phyloP scores from a whole-genome alignment of 2,888 invertebrate species.

The Stenodera caucasica region DNA sequence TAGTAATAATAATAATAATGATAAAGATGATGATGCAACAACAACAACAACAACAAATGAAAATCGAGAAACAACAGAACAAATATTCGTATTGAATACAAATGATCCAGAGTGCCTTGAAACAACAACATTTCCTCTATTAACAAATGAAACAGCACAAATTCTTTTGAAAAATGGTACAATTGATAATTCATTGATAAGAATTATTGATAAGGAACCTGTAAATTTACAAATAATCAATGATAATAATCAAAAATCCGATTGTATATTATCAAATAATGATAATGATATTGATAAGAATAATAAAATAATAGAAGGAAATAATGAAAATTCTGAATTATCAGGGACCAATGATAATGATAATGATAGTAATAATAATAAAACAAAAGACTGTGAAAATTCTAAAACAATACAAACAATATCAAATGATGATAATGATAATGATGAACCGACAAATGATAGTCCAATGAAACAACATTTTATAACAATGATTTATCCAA shows the following conservation, averaged over 20 bases:
- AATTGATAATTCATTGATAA: slow-evolving; percentile 41
- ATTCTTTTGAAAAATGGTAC: slow-evolving; percentile 43
- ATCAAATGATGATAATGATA: too few relatives aligned
- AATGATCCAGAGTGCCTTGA: slow-evolving; percentile 40
- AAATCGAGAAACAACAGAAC: slow-evolving; percentile 9
- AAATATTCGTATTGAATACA: not conserved
- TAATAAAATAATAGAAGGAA: not conserved
- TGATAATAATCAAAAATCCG: slow-evolving; percentile 25
- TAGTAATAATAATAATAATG: slow-evolving; percentile 29
- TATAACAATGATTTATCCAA: not conserved
- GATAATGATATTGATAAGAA: slow-evolving; percentile 14
- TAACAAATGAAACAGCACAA: slow-evolving; percentile 41
- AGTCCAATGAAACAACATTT: not conserved
- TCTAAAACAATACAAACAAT: too few relatives aligned
- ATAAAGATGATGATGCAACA: slow-evolving; percentile 34
- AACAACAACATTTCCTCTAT: slow-evolving; percentile 19
- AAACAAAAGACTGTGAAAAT: slow-evolving; percentile 4
- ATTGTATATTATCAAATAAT: slow-evolving; percentile 40
- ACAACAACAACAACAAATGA: slow-evolving; percentile 24
- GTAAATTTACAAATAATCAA: slow-evolving; percentile 44
- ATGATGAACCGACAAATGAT: not conserved
- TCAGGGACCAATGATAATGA: not conserved
- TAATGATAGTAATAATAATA: not conserved
- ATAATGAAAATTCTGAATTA: too few relatives aligned
- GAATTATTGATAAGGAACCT: slow-evolving; percentile 41